Conservation (phyloP, 2,888 invertebrate species). For the Synanthedon formicaeformis region DNA sequence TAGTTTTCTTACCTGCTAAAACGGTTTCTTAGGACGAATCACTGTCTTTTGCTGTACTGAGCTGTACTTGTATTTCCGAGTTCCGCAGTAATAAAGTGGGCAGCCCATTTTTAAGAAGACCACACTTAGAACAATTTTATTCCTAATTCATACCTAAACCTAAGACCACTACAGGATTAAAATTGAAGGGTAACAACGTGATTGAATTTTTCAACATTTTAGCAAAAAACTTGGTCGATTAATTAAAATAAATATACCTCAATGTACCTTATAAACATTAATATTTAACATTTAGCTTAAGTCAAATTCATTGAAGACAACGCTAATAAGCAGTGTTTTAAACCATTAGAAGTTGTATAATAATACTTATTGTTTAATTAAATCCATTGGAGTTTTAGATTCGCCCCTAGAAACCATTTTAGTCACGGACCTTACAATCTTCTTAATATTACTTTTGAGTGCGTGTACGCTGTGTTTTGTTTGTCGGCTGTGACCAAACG, state of each 20-base stretch:
- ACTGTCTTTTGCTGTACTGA: not conserved
- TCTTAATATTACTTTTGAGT: constrained; percentile 29
- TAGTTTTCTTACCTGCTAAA: constrained; percentile 14
- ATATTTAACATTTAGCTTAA: no score
- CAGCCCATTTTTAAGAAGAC: not conserved
- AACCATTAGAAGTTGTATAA: no score
- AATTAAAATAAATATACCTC: no score
- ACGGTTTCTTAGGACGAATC: not conserved
- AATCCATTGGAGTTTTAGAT: no score
- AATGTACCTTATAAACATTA: no score
- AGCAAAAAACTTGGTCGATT: no score
- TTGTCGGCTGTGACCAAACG: constrained; percentile 33
- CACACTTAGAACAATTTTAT: no score
- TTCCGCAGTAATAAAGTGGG: not conserved
- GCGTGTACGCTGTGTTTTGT: constrained; percentile 35
- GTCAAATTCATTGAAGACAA: no score
- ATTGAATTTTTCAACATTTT: no score
- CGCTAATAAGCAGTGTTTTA: no score
- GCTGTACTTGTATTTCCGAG: not conserved
- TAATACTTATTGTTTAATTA: no score
- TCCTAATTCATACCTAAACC: not conserved
- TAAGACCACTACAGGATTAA: not conserved
- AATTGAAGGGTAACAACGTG: no score
- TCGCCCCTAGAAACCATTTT: constrained; percentile 16
- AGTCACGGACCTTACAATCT: constrained; percentile 8